Conservation (phyloP, 2,888 invertebrate species). For the Eulithis prunata region DNA sequence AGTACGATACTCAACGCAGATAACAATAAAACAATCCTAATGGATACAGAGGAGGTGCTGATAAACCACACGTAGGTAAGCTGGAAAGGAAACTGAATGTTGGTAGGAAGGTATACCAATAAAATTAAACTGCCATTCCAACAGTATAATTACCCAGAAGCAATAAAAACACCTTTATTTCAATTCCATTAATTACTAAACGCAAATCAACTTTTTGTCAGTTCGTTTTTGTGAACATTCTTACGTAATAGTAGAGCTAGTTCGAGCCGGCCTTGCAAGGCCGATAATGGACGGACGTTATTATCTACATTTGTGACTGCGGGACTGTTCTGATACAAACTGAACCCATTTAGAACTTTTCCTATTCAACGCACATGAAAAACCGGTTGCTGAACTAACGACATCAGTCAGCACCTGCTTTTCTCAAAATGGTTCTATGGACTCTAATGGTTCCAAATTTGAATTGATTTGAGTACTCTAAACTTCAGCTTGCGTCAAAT, state of each 20-base stretch:
- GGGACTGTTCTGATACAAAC: neutral
- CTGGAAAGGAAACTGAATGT: no score
- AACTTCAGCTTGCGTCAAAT: no score
- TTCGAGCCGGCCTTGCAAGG: conserved; percentile 44
- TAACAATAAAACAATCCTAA: no score
- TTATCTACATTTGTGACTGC: conserved; percentile 32
- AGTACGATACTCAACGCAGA: no score
- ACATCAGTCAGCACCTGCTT: neutral
- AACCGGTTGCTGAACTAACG: neutral
- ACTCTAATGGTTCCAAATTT: no score
- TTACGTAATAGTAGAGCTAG: conserved; percentile 33
- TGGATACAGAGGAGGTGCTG: no score
- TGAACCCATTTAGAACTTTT: conserved; percentile 8
- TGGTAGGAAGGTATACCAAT: conserved; percentile 1
- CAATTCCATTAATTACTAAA: conserved; percentile 27
- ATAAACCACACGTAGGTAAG: no score
- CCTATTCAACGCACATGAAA: neutral
- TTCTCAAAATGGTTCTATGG: no score
- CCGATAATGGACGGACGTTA: conserved; percentile 34
- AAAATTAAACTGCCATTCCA: conserved; percentile 1
- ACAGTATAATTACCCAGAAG: conserved; percentile 23
- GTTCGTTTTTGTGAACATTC: conserved; percentile 36
- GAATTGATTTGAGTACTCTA: no score
- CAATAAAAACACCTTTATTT: conserved; percentile 31
- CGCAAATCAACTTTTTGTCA: conserved; percentile 31